Evolutionary conservation across 1,140 invertebrate species (phyloP).

Genomic region (Lepidurus arcticus): DNA sequence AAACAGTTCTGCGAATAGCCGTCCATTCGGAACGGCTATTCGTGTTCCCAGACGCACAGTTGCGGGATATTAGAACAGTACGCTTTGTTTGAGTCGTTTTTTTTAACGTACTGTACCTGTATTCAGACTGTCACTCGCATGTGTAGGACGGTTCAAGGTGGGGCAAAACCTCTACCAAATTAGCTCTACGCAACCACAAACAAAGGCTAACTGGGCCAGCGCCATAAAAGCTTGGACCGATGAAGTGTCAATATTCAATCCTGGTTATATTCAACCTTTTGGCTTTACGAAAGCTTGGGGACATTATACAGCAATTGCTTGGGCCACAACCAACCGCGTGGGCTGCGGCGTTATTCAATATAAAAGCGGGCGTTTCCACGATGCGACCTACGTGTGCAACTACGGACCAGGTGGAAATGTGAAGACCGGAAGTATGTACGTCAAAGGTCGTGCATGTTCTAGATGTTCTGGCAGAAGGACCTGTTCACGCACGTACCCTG

Average conservation of each 20-base stretch:
- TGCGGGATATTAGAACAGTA: too few species aligned
- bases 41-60: too few species aligned
- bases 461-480: neutral
- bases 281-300: neutral
- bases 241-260: neutral
- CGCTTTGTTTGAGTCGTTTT: too few species aligned
- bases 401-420: constrained; percentile 39
- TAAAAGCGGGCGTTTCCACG: neutral
- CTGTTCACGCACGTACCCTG: constrained; percentile 9
- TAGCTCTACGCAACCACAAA: neutral
- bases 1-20: too few species aligned
- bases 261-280: neutral
- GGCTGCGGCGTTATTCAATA: neutral
- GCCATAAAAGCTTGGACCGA: neutral
- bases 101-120: too few species aligned
- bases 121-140: too few species aligned
- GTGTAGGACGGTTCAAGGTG: neutral
- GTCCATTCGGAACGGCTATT: too few species aligned
- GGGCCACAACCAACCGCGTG: neutral
- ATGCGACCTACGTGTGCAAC: constrained; percentile 38
- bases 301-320: neutral
- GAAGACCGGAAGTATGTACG: neutral
- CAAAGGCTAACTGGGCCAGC: neutral
- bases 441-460: neutral
- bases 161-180: neutral